These are phyloP conservation scores for Eulemur macaco DNA, from an alignment of 2,113 vertebrate genomes.

Conservation along the genomic window DNA sequence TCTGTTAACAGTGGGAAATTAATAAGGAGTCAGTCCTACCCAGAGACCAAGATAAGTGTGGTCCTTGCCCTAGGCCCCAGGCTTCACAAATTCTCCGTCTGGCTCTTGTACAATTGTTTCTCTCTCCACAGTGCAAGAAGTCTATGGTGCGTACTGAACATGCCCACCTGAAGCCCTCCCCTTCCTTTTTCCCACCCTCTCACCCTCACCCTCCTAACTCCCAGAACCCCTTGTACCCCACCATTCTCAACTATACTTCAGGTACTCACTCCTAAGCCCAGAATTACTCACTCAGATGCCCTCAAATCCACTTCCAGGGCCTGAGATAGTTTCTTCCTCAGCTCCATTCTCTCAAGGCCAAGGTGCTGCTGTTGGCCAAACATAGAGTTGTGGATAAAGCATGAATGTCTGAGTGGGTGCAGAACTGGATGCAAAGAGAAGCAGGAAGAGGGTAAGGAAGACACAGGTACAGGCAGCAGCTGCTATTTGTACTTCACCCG, in stretches of 20 bases:
- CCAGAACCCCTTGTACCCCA: neutral
- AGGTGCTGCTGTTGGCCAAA: neutral
- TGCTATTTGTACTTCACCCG: neutral
- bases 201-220: neutral
- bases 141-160: neutral
- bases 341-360: neutral
- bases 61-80: too few species aligned
- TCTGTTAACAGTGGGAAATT: neutral
- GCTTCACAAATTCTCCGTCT: neutral
- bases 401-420: neutral
- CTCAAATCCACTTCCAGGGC: neutral
- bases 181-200: fast-evolving
- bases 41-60: neutral
- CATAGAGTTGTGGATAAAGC: neutral
- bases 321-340: neutral
- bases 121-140: neutral
- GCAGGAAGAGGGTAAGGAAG: neutral
- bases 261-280: neutral
- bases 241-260: neutral
- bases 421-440: neutral
- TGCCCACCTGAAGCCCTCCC: neutral
- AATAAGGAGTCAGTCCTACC: neutral
- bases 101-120: neutral
- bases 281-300: neutral
- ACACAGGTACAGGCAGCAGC: neutral